Evolutionary conservation across 2,888 invertebrate genomes (phyloP), one percentile per base, ranked within the genome.

Genomic region (Anorthoa munda): DNA sequence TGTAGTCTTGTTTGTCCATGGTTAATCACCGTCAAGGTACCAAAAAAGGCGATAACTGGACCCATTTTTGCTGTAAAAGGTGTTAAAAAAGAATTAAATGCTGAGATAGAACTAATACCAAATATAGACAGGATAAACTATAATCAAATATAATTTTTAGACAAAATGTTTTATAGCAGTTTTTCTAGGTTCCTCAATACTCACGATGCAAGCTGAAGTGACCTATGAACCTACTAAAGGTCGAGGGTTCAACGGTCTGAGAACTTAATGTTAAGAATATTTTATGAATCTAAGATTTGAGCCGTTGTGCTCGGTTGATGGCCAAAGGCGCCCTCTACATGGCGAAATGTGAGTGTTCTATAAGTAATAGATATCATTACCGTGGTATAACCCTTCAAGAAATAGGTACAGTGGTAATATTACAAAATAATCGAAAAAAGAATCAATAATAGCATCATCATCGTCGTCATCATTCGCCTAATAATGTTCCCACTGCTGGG

Each of bases 1-100:
- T 50, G 39, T 53, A 17, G 45, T 58, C 64, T 50, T 15, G 60
- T 55, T 46, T 82, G 63, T 46, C 65, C 31, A 72, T 70, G 55
- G 11, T 46, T 50, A 31, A 11, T n/a, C 9, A 39, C 39, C 9
- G 39, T 39, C 9, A 39, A 9, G n/a, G 2, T 59, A 48, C 26
- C 48, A 59, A 69, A 67, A 17, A 1, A 17, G 12, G 12, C 21
- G 2, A 21, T 66, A 23, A 68, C 15, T 66, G 45, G 4, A 51
- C 21, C 45, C 39, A 18, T 17, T 53, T n/a, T 17, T 39, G 51
- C 46, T 2, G 5, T 26, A 66, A 18, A 23, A 39, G 45, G 23
- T 58, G 31, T 48, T 66, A 18, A 58, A 31, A 60, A 55, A 2
- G 31, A 60, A 31, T 23, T 4, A 26, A 9, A 17, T 39, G 39